phyloP scores from a whole-genome alignment of 2,888 invertebrate species.

The Poecilus cupreus region DNA sequence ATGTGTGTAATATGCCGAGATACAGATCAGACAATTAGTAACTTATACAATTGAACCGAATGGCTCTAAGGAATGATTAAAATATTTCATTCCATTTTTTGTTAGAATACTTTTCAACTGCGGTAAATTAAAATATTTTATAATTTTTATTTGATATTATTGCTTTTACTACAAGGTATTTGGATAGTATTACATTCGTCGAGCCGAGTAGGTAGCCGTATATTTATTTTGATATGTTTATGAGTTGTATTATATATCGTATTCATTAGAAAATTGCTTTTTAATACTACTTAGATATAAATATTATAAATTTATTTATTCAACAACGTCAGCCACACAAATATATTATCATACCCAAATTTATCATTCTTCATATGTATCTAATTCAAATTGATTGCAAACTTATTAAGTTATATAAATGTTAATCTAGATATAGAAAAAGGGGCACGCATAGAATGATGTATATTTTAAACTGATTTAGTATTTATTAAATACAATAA shows the following conservation, averaged over 20 bases:
- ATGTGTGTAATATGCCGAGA: slow-evolving; percentile 50
- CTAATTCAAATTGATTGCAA: slow-evolving; percentile 1
- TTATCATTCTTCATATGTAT: slow-evolving; percentile 4
- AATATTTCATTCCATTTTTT: slow-evolving; percentile 40
- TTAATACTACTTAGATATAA: slow-evolving; percentile 22
- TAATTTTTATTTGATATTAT: neutral
- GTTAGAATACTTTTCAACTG: neutral
- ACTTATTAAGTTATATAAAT: slow-evolving; percentile 6
- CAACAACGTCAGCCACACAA: neutral
- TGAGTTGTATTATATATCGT: slow-evolving; percentile 20
- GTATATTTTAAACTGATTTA: no score
- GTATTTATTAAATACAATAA: no score
- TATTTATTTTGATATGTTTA: slow-evolving; percentile 29
- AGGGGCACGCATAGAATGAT: no score
- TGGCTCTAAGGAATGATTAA: slow-evolving; percentile 42
- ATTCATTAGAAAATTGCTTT: slow-evolving; percentile 37
- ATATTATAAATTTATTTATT: neutral
- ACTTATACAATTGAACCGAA: slow-evolving; percentile 51
- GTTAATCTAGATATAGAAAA: no score
- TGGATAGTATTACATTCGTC: neutral
- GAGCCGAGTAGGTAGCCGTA: slow-evolving; percentile 4
- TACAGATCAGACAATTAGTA: slow-evolving; percentile 54
- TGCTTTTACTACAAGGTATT: neutral
- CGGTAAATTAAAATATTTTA: neutral
- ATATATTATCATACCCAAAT: slow-evolving; percentile 7